phyloP scores from a whole-genome alignment of 2,888 invertebrate genomes.

The Archaeoteleia sp. region DNA sequence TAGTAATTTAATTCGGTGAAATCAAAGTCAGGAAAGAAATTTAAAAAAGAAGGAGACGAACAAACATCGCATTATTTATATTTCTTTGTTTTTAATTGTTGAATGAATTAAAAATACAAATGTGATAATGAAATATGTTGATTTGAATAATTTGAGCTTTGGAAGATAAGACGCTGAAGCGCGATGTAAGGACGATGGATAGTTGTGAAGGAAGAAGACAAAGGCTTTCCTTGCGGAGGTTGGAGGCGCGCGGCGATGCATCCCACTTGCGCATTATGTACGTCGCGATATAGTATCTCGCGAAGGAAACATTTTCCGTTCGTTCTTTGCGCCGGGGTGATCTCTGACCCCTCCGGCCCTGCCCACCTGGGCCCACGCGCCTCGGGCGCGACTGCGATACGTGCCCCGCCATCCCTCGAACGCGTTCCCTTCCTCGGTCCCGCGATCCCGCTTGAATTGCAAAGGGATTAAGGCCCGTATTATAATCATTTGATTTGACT shows the following conservation, averaged over 20 bases:
- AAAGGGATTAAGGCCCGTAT: slow-evolving; percentile 13
- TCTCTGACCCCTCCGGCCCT: slow-evolving; percentile 65
- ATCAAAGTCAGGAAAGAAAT: too few relatives aligned
- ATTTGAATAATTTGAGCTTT: too few relatives aligned
- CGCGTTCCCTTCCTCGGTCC: slow-evolving; percentile 11
- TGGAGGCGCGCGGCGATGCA: slow-evolving; percentile 47
- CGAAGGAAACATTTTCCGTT: slow-evolving; percentile 60
- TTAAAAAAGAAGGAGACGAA: too few relatives aligned
- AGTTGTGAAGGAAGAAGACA: slow-evolving; percentile 45
- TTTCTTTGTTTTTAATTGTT: too few relatives aligned
- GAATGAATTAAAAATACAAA: too few relatives aligned
- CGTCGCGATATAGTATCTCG: slow-evolving; percentile 64
- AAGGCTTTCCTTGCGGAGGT: slow-evolving; percentile 58
- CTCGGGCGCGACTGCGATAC: slow-evolving; percentile 34
- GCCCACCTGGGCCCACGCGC: slow-evolving; percentile 60
- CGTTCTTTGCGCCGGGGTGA: slow-evolving; percentile 60
- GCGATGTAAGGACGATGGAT: slow-evolving; percentile 49
- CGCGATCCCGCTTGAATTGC: slow-evolving; percentile 24
- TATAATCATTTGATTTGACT: slow-evolving; percentile 32
- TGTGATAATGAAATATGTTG: too few relatives aligned
- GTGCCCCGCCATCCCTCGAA: slow-evolving; percentile 8
- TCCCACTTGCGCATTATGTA: slow-evolving; percentile 69
- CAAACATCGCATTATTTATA: too few relatives aligned
- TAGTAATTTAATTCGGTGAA: too few relatives aligned
- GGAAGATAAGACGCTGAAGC: background rate